Conservation (phyloP, 2,888 invertebrate genomes). For the Nebria salina region DNA sequence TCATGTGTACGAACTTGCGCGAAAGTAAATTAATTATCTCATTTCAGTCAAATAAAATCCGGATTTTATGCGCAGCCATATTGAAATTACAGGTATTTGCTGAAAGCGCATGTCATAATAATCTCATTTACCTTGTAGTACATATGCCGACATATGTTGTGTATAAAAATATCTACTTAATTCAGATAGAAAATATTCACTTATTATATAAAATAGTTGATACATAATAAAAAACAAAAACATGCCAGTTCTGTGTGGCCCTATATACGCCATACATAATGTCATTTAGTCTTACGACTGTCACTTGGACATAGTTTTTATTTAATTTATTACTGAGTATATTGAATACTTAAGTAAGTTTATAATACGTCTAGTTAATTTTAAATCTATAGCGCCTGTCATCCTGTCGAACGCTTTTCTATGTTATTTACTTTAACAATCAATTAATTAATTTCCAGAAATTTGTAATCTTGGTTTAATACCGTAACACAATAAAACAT, state of each 20-base stretch:
- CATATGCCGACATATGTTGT: background rate
- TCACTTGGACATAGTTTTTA: background rate
- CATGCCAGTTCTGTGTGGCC: background rate
- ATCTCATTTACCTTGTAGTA: background rate
- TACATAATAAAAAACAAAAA: background rate
- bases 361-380: background rate
- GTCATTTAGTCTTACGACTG: background rate
- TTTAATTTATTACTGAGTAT: background rate
- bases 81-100: slow-evolving; percentile 13
- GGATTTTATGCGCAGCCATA: background rate
- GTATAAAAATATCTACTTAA: background rate
- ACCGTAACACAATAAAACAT: background rate
- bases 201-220: background rate
- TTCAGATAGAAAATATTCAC: background rate
- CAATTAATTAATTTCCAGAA: background rate
- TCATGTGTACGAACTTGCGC: background rate
- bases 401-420: background rate
- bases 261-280: background rate
- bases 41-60: slow-evolving; percentile 20
- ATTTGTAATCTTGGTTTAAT: background rate
- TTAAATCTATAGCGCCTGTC: background rate
- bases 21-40: slow-evolving; percentile 24
- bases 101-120: slow-evolving; percentile 15
- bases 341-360: background rate
- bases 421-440: background rate